Percentiles rank a stretch among this genome's conserved stretches.
phyloP scores from a whole-genome alignment of 2,797 vertebrate species.

The Antrozous pallidus region DNA sequence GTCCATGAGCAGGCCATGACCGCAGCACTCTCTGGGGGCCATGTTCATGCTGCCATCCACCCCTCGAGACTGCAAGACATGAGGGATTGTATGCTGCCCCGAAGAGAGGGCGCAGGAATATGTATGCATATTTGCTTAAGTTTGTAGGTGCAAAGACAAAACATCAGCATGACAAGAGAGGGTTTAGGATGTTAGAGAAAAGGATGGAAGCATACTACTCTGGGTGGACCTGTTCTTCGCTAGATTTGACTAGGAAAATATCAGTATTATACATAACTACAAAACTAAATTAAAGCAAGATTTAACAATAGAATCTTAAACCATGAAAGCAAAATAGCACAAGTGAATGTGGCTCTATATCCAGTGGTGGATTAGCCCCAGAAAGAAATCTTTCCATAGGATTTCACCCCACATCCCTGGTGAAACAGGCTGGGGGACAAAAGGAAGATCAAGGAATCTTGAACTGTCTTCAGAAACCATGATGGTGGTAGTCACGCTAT shows the following conservation, averaged over 20 bases:
- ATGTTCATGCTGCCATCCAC: neutral
- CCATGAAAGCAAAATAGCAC: neutral
- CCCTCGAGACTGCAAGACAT: neutral
- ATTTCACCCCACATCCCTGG: neutral
- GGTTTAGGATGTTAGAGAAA: no score
- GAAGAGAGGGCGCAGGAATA: accelerated
- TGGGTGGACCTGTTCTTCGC: no score
- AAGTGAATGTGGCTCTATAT: neutral
- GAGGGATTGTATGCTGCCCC: neutral
- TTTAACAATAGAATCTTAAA: neutral
- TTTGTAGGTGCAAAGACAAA: neutral
- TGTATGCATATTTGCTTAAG: accelerated
- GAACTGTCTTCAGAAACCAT: accelerated
- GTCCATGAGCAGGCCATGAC: neutral
- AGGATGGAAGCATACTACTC: no score
- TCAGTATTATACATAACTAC: neutral
- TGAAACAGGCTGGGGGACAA: accelerated
- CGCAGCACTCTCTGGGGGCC: no score
- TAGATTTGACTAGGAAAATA: neutral
- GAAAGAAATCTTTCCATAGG: accelerated
- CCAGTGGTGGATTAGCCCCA: accelerated
- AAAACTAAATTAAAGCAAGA: neutral
- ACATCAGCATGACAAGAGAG: neutral
- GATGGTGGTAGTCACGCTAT: accelerated
- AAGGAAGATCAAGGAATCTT: neutral